A percentile compares a stretch with the other conserved stretches of the same genome.
These are phyloP conservation scores for Papilio gigon DNA, from an alignment of 2,888 invertebrate species.

Conservation along the genomic window DNA sequence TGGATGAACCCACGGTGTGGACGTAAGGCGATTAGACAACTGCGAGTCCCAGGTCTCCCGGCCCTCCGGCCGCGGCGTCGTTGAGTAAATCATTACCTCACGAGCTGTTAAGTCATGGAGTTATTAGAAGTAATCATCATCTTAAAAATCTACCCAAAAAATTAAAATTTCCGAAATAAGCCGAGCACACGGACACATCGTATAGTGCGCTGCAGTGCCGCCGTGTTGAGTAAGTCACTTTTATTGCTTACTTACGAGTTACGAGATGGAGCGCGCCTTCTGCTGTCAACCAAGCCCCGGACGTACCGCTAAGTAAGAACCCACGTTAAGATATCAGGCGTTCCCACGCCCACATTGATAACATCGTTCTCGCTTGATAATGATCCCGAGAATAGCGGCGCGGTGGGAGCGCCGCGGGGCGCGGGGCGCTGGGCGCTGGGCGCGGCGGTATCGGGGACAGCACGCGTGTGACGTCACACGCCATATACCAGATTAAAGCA, in stretches of 20 bases:
- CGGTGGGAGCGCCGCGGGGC: slow-evolving; percentile 29
- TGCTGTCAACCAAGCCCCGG: not conserved
- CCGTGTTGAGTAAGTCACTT: not conserved
- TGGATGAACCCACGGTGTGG: not conserved
- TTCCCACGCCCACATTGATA: slow-evolving; percentile 37
- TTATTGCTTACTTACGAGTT: not conserved
- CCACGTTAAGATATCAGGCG: slow-evolving; percentile 25
- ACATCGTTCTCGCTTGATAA: slow-evolving; percentile 17
- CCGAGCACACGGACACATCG: not conserved
- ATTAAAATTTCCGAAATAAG: not conserved
- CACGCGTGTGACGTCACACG: slow-evolving; percentile 34
- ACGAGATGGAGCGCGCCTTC: not conserved
- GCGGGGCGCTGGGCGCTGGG: slow-evolving; percentile 27
- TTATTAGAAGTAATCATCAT: not conserved
- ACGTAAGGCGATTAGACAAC: not conserved
- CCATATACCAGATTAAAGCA: slow-evolving; percentile 37
- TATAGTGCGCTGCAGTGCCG: too few relatives aligned
- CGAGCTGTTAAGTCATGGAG: not conserved
- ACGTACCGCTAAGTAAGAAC: not conserved
- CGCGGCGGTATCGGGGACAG: slow-evolving; percentile 36
- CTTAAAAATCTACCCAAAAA: not conserved
- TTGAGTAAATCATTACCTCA: not conserved
- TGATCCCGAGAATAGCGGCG: not conserved
- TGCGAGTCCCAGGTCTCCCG: not conserved
- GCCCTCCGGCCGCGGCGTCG: too few relatives aligned